Conservation (phyloP, 2,888 invertebrate genomes). For the Epinotia ramella region DNA sequence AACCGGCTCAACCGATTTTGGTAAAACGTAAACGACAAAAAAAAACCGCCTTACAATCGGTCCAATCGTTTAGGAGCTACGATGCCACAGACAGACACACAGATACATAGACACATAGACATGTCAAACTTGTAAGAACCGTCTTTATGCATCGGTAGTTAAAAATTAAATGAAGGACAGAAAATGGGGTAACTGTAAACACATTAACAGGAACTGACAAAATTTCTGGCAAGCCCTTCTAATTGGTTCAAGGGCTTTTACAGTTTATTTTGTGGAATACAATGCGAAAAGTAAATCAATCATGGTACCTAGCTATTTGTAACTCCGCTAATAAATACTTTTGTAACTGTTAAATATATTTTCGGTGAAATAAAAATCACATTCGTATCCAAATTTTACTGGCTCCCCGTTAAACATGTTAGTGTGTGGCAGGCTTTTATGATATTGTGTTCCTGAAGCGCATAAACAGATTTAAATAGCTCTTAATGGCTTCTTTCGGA, state of each 20-base stretch:
- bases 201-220: constrained; percentile 29
- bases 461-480: too few species aligned
- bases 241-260: constrained; percentile 68
- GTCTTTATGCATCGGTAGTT: background rate
- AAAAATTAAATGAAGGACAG: background rate
- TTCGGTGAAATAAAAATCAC: background rate
- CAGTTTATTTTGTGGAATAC: constrained; percentile 60
- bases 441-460: too few species aligned
- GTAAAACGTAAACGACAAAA: too few species aligned
- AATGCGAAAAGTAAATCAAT: constrained; percentile 68
- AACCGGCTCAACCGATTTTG: too few species aligned
- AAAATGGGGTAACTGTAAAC: constrained; percentile 60
- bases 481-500: too few species aligned
- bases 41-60: too few species aligned
- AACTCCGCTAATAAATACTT: constrained; percentile 36
- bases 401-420: background rate
- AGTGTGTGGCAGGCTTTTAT: too few species aligned
- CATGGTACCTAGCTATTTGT: constrained; percentile 49
- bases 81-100: too few species aligned
- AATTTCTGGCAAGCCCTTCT: constrained; percentile 51
- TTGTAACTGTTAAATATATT: constrained; percentile 13
- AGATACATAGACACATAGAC: too few species aligned
- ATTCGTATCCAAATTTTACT: background rate
- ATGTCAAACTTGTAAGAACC: too few species aligned
- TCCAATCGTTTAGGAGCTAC: too few species aligned